phyloP scores from a whole-genome alignment of 1,140 invertebrate species.

The Melipona quadrifasciata region DNA sequence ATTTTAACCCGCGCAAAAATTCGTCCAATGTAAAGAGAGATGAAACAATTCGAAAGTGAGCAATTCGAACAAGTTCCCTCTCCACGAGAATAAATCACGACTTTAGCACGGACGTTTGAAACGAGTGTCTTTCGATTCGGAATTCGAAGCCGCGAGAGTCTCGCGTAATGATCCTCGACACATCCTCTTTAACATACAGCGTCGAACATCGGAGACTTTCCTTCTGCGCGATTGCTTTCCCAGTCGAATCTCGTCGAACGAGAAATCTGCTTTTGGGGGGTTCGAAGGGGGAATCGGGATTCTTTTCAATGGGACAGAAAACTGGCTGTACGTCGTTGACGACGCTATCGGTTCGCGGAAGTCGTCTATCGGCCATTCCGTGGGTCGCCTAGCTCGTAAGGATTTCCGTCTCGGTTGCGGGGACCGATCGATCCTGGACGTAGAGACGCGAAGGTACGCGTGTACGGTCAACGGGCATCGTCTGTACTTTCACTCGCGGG shows the following conservation, averaged over 20 bases:
- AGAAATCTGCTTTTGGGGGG: constrained; percentile 14
- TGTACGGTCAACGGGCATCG: constrained; percentile 21
- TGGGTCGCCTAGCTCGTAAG: constrained; percentile 22
- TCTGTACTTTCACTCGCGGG: constrained; percentile 61
- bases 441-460: not conserved
- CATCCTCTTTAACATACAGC: constrained; percentile 34
- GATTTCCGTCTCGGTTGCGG: constrained; percentile 43
- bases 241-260: not conserved
- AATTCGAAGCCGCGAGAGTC: not conserved
- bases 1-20: no score
- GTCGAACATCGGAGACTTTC: not conserved
- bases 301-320: constrained; percentile 1
- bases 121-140: no score
- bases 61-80: not conserved
- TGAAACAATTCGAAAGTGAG: no score
- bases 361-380: constrained; percentile 27
- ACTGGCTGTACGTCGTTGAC: not conserved
- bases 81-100: not conserved
- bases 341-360: constrained; percentile 21
- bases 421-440: constrained; percentile 40
- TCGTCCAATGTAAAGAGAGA: no score
- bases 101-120: not conserved
- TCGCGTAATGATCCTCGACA: not conserved
- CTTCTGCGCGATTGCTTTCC: not conserved
- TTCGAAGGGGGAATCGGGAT: not conserved